These are phyloP conservation scores for Parazoanthus atlanticus DNA, from an alignment of 92 coral and sea anemone genomes.

Conservation along the genomic window DNA sequence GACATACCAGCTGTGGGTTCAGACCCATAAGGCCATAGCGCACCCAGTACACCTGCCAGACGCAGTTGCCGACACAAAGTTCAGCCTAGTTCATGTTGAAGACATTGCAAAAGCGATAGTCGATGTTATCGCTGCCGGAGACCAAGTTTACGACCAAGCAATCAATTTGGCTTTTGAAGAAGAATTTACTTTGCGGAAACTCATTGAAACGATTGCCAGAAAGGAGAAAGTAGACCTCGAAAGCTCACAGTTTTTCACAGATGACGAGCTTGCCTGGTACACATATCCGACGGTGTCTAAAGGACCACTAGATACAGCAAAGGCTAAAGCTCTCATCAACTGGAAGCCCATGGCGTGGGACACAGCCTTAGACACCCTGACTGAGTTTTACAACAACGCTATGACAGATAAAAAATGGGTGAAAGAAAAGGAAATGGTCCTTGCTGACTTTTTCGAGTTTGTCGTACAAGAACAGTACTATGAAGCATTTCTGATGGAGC, in stretches of 20 bases:
- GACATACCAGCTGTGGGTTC: slow-evolving; percentile 96
- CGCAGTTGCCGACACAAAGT: slow-evolving; percentile 79
- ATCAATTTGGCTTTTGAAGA: slow-evolving; percentile 92
- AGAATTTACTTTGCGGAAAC: slow-evolving; percentile 77
- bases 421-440: slow-evolving; percentile 84
- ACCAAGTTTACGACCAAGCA: slow-evolving; percentile 75
- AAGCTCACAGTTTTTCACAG: slow-evolving; percentile 62
- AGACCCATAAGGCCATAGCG: slow-evolving; percentile 74
- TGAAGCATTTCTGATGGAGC: slow-evolving; percentile 62
- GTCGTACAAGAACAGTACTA: slow-evolving; percentile 83
- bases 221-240: slow-evolving; percentile 66
- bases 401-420: slow-evolving; percentile 72
- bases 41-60: slow-evolving; percentile 92
- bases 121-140: slow-evolving; percentile 67
- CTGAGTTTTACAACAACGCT: slow-evolving; percentile 79
- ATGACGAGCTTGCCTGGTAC: slow-evolving; percentile 90
- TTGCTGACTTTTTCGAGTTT: slow-evolving; percentile 86
- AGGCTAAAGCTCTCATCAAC: slow-evolving; percentile 75
- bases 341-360: slow-evolving; percentile 94
- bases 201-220: slow-evolving; percentile 76
- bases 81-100: slow-evolving; percentile 90
- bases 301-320: slow-evolving; percentile 86
- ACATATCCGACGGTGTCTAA: slow-evolving; percentile 89
- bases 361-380: slow-evolving; percentile 63
- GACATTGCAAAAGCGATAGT: slow-evolving; percentile 87